Base-by-base conservation (phyloP, 2,888 invertebrate genomes). In the Desoria tigrina region DNA sequence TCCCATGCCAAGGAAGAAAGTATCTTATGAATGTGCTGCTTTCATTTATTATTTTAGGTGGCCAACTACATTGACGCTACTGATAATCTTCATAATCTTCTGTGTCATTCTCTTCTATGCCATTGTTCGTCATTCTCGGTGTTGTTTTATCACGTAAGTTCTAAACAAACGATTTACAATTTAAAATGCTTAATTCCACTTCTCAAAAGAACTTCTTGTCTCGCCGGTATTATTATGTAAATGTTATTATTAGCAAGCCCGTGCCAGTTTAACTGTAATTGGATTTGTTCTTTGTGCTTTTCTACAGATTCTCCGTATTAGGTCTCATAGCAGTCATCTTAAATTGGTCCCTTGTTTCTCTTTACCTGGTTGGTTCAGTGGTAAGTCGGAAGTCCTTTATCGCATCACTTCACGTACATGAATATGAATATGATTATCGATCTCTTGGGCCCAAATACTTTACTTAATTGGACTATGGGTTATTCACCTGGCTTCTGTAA, bases 61-160 rank as follows among this genome's bases (percentile, higher is more conserved):
- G 94, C 91, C 92, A 49, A 87, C 90, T 74, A 94, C 94, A 66
- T 92, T 94, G 86, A 90, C 89, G 66, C 86, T 93, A 66, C 86
- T 93, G 81, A 91, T 92, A 78, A 85, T 90, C 77, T 86, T 94
- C 76, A 86, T 94, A 71, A 88, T 92, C 24, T 87, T 94, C 57
- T 93, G 94, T 82, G 89, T 94, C 68, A 88, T 94, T 69, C 85
- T 94, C 77, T 84, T 95, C 68, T 90, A 94, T 76, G 95, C 94
- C 71, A 91, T 94, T 71, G 91, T 92, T 21, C 84, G 89, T 27
- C 92, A 94, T 81, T 93, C 92, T 21, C 86, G 94, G 58, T 92
- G 93, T 78, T 91, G 93, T 60, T 85, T 95, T 61, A 90, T 95
- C 77, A 86, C 91, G 83, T 86, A 80, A 82, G 84, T 82, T 70